Evolutionary conservation across 2,797 vertebrate species (phyloP).

Genomic region (Protonibea diacanthus): DNA sequence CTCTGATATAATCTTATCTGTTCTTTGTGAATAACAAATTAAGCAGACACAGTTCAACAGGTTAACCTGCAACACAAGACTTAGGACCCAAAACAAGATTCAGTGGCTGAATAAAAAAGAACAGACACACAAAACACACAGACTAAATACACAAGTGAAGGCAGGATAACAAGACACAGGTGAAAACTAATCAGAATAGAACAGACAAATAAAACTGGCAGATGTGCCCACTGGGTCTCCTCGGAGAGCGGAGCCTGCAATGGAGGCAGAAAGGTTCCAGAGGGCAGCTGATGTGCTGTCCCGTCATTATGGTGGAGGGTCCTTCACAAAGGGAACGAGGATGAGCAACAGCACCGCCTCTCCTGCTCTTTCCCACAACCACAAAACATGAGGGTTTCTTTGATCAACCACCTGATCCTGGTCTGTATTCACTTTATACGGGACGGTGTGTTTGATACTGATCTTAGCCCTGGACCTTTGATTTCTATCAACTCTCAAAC

Average conservation of each 20-base stretch:
- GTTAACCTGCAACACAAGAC: too few relatives aligned
- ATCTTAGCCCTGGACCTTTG: neutral
- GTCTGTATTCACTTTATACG: neutral
- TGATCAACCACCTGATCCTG: neutral
- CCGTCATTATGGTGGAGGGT: slow-evolving; percentile 82
- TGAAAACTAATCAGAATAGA: too few relatives aligned
- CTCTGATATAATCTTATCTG: too few relatives aligned
- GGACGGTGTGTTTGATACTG: neutral
- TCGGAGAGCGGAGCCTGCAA: slow-evolving; percentile 64
- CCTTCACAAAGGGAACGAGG: slow-evolving; percentile 60
- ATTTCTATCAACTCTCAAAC: too few relatives aligned
- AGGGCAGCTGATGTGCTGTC: slow-evolving; percentile 82
- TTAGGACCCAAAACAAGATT: too few relatives aligned
- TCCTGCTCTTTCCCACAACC: slow-evolving; percentile 36
- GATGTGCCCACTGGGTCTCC: slow-evolving; percentile 54
- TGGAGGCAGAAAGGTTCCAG: slow-evolving; percentile 85
- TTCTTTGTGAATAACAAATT: too few relatives aligned
- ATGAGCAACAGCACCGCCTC: slow-evolving; percentile 54
- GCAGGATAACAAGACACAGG: too few relatives aligned
- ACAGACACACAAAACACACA: too few relatives aligned
- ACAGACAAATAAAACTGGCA: too few relatives aligned
- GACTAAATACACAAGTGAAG: too few relatives aligned
- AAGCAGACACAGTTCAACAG: too few relatives aligned
- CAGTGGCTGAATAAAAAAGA: too few relatives aligned
- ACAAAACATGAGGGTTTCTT: slow-evolving; percentile 30